phyloP scores from a whole-genome alignment of 64 coral and sea anemone species.

The Exaiptasia diaphana region DNA sequence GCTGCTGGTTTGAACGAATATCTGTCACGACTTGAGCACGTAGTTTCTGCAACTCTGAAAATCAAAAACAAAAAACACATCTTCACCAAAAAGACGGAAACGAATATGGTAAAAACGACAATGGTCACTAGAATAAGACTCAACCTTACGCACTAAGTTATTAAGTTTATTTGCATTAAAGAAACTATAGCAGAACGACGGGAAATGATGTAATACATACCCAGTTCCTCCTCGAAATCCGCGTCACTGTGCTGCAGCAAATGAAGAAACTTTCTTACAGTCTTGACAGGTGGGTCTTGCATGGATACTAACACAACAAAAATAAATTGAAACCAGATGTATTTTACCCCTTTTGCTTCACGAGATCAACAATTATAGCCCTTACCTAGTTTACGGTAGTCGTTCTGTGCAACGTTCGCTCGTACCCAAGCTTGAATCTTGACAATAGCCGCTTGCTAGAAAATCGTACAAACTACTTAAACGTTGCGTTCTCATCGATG shows the following conservation, averaged over 20 bases:
- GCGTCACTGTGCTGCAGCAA: conserved; percentile 91
- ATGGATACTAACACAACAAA: conserved; percentile 58
- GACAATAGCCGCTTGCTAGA: conserved; percentile 80
- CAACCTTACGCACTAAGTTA: too few species aligned
- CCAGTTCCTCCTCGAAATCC: conserved; percentile 96
- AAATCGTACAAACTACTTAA: not conserved
- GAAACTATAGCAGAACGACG: too few species aligned
- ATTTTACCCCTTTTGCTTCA: not conserved
- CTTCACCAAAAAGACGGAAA: not conserved
- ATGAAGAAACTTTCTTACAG: conserved; percentile 97
- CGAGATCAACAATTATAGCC: not conserved
- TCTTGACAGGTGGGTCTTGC: conserved; percentile 89
- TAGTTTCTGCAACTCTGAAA: conserved; percentile 82
- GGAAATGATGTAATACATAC: too few species aligned
- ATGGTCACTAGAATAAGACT: too few species aligned
- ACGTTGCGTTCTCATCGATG: too few species aligned
- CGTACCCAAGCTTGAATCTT: conserved; percentile 96
- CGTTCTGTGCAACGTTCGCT: conserved; percentile 86
- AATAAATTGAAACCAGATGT: not conserved
- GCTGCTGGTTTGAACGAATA: conserved; percentile 85
- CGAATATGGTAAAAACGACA: too few species aligned
- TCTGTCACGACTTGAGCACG: conserved; percentile 91
- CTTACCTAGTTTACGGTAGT: conserved; percentile 92
- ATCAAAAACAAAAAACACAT: not conserved
- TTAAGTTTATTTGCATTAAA: too few species aligned